These are phyloP conservation scores for Periphyllus acericola DNA, from an alignment of 2,888 invertebrate species.

Conservation along the genomic window DNA sequence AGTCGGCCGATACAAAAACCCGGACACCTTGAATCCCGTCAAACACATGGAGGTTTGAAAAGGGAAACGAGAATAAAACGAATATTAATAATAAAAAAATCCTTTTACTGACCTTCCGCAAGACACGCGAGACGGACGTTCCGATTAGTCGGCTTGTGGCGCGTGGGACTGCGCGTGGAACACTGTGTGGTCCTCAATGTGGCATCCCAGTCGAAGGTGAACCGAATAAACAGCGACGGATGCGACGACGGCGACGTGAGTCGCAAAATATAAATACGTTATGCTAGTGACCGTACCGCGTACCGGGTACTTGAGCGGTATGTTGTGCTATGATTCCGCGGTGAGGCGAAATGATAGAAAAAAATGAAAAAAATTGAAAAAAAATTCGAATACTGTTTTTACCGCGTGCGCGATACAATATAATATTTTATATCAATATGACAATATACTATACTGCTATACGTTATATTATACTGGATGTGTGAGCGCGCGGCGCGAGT, in stretches of 20 bases:
- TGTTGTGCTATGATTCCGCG: no score
- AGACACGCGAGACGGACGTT: not conserved
- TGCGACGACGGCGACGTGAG: not conserved
- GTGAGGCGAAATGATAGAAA: not conserved
- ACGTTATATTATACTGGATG: not conserved
- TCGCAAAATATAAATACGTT: no score
- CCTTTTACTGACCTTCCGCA: slow-evolving; percentile 48
- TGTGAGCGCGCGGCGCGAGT: slow-evolving; percentile 12
- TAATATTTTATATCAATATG: no score
- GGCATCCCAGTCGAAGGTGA: not conserved
- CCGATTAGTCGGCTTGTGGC: not conserved
- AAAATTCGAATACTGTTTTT: no score
- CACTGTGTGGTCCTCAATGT: not conserved
- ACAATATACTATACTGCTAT: no score
- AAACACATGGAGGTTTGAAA: not conserved
- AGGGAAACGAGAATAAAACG: not conserved
- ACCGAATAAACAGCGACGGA: not conserved
- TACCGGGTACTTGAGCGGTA: no score
- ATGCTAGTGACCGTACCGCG: no score
- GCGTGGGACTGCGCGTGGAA: not conserved
- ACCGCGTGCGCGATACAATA: no score
- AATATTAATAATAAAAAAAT: not conserved
- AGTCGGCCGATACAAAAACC: no score
- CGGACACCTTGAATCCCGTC: not conserved
- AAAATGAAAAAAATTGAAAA: not conserved